phyloP scores from a whole-genome alignment of 2,113 vertebrate genomes.

The Oryzias woworae region DNA sequence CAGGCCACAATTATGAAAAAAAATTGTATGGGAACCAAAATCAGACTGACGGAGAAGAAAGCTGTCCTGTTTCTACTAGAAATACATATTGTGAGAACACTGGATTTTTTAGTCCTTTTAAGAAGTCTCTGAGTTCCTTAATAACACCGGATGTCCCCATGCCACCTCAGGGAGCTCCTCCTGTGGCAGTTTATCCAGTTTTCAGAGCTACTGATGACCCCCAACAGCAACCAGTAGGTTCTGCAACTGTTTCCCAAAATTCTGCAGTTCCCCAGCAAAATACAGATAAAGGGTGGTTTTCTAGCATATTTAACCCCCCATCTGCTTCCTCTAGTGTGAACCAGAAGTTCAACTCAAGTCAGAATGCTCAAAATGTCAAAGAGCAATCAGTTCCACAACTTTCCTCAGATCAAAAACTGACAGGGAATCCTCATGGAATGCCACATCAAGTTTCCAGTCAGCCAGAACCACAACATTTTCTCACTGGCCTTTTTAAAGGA shows the following conservation, averaged over 20 bases:
- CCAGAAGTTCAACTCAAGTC: constrained; percentile 38
- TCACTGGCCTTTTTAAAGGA: constrained; percentile 71
- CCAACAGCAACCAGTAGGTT: constrained; percentile 33
- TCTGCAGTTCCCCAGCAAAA: constrained; percentile 36
- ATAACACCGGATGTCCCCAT: constrained; percentile 73
- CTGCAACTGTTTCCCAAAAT: constrained; percentile 13
- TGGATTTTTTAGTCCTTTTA: constrained; percentile 86
- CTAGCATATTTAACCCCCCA: constrained; percentile 63
- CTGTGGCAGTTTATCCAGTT: constrained; percentile 68
- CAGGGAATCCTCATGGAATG: constrained; percentile 7
- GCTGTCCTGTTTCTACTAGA: constrained; percentile 5
- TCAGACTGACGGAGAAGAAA: constrained; percentile 21
- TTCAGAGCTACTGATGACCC: constrained; percentile 75
- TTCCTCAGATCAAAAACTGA: constrained; percentile 34
- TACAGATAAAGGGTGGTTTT: constrained; percentile 74
- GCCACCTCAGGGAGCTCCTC: constrained; percentile 57
- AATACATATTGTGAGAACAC: constrained; percentile 46
- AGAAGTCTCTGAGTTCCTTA: constrained; percentile 86
- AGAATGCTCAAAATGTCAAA: constrained; percentile 28
- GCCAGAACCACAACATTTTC: constrained; percentile 58
- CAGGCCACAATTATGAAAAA: constrained; percentile 26
- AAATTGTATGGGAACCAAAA: constrained; percentile 25
- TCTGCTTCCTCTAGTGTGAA: constrained; percentile 29
- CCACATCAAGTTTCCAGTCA: constrained; percentile 43
- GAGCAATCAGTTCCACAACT: constrained; percentile 21